Evolutionary conservation across 2,797 vertebrate species (phyloP).

Genomic region (Novumbra hubbsi): DNA sequence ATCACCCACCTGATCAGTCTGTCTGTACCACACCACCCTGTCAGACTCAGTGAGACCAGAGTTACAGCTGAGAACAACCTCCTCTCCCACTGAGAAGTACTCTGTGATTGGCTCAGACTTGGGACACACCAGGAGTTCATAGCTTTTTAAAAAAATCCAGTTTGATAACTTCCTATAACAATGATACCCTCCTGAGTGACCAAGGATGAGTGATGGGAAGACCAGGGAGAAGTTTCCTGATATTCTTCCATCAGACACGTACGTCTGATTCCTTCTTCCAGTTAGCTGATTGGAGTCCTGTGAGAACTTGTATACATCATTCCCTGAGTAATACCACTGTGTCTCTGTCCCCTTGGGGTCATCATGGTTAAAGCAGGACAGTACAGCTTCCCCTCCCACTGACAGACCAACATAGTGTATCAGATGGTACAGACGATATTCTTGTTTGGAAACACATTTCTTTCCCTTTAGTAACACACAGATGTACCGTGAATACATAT

Average conservation of each 20-base stretch:
- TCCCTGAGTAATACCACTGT: not conserved
- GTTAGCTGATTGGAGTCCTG: not conserved
- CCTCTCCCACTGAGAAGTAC: not conserved
- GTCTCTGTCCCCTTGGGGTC: not conserved
- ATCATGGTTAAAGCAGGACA: not conserved
- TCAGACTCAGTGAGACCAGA: too few species aligned
- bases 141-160: not conserved
- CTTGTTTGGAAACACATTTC: not conserved
- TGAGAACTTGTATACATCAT: not conserved
- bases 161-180: not conserved
- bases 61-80: too few species aligned
- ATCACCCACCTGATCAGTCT: too few species aligned
- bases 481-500: not conserved
- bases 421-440: not conserved
- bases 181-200: not conserved
- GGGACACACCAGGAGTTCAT: not conserved
- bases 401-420: not conserved
- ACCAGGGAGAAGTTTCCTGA: not conserved
- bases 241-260: not conserved
- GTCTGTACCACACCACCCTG: too few species aligned
- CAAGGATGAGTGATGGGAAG: not conserved
- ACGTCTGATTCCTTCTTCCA: not conserved
- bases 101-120: not conserved
- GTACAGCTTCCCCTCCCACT: not conserved
- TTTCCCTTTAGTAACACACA: not conserved